A percentile compares a stretch with the other conserved stretches of the same genome.
Conservation (phyloP, 2,113 vertebrate species). For the Plecturocebus donacophilus region DNA sequence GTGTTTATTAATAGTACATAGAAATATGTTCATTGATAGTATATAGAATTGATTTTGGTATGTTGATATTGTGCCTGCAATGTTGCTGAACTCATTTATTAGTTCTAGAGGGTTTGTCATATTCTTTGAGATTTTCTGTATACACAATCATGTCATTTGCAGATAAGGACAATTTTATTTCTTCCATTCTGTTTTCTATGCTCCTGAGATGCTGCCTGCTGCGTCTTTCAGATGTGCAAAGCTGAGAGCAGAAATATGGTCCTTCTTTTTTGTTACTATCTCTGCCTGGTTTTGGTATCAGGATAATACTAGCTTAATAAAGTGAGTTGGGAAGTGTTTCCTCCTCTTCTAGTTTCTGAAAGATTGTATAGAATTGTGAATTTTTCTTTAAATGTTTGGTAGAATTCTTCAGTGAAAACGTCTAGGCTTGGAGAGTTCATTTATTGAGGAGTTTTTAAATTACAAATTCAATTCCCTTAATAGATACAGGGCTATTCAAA, state of each 20-base stretch:
- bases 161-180: slow-evolving; percentile 25
- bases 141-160: neutral
- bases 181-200: slow-evolving; percentile 43
- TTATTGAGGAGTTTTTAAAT: slow-evolving; percentile 17
- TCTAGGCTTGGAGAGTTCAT: neutral
- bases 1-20: neutral
- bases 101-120: neutral
- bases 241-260: neutral
- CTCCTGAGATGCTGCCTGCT: neutral
- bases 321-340: slow-evolving; percentile 36
- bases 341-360: slow-evolving; percentile 40
- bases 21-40: neutral
- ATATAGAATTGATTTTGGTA: slow-evolving; percentile 13
- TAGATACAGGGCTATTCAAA: slow-evolving; percentile 17
- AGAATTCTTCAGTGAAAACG: slow-evolving; percentile 21
- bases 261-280: neutral
- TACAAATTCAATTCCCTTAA: slow-evolving; percentile 46
- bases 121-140: slow-evolving; percentile 31
- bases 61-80: slow-evolving; percentile 5
- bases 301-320: slow-evolving; percentile 33
- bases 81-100: slow-evolving; percentile 29
- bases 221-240: slow-evolving; percentile 2
- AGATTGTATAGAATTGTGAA: neutral
- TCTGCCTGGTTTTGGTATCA: slow-evolving; percentile 36
- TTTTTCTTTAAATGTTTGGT: slow-evolving; percentile 44